phyloP scores from a whole-genome alignment of 2,797 vertebrate species.

The Paramormyrops hopkinsi region DNA sequence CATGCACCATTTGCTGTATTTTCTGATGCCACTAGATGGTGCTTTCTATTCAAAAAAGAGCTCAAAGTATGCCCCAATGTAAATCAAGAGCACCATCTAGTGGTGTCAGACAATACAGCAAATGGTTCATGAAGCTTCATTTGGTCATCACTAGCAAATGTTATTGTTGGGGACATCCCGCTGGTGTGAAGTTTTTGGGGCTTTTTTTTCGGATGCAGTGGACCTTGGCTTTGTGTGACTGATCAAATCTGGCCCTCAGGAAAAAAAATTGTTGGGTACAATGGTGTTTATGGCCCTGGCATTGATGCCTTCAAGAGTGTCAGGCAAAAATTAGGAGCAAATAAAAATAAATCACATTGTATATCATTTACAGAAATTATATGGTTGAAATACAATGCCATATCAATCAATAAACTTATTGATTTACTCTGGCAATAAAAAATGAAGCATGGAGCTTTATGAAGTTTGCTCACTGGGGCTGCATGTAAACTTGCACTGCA shows the following conservation, averaged over 20 bases:
- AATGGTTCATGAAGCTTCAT: not conserved
- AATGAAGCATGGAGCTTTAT: not conserved
- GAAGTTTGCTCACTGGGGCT: not conserved
- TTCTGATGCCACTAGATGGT: not conserved
- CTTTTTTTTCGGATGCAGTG: not conserved
- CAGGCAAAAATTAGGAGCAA: constrained; percentile 45
- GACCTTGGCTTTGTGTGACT: not conserved
- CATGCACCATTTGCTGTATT: not conserved
- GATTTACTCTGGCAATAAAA: not conserved
- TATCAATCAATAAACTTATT: not conserved
- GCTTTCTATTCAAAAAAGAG: not conserved
- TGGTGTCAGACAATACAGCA: not conserved
- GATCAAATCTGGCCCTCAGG: not conserved
- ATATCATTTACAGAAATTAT: not conserved
- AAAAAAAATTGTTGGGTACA: constrained; percentile 27
- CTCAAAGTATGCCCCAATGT: not conserved
- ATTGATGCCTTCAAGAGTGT: constrained; percentile 60
- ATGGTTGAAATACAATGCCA: not conserved
- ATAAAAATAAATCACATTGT: not conserved
- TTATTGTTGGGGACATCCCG: not conserved
- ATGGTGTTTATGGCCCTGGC: constrained; percentile 77
- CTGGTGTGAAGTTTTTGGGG: not conserved
- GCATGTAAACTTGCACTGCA: not conserved
- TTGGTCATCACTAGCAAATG: not conserved
- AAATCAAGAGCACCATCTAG: not conserved